Percentiles rank a stretch among this genome's conserved stretches.
Evolutionary conservation across 2,113 vertebrate genomes (phyloP).

Genomic region (Osmerus mordax): DNA sequence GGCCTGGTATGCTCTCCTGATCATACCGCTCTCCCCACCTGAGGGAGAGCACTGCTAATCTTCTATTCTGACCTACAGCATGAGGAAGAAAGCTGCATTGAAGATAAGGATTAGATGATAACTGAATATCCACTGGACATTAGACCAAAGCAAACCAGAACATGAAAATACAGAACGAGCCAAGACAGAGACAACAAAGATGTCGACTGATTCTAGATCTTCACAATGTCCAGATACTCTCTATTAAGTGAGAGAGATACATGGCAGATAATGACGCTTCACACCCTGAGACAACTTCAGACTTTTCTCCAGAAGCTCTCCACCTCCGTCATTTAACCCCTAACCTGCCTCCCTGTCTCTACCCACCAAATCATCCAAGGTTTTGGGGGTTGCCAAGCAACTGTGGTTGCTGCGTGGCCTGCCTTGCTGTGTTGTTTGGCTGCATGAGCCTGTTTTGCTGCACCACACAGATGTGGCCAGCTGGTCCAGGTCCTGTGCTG

Average conservation of each 20-base stretch:
- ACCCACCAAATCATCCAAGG: conserved; percentile 42
- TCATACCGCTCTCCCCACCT: background rate
- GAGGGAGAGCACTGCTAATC: background rate
- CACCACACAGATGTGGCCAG: conserved; percentile 54
- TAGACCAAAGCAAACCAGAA: too few species aligned
- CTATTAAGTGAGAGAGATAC: background rate
- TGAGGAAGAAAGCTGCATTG: too few species aligned
- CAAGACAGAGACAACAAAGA: too few species aligned
- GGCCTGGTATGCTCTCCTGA: conserved; percentile 22
- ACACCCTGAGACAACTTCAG: conserved; percentile 17
- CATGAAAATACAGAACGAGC: too few species aligned
- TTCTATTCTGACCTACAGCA: background rate
- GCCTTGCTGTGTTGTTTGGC: conserved; percentile 18
- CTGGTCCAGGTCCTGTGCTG: conserved; percentile 14
- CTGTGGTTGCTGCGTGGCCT: conserved; percentile 42
- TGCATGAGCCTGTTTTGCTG: conserved; percentile 36
- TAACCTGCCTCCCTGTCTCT: conserved; percentile 24
- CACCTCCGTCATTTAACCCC: conserved; percentile 50
- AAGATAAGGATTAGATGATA: too few species aligned
- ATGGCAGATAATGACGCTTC: background rate
- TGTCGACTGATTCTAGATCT: background rate
- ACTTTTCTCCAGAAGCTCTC: conserved; percentile 38
- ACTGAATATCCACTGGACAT: too few species aligned
- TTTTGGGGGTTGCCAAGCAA: conserved; percentile 69
- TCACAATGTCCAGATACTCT: background rate